Evolutionary conservation across 35 echinoderm and acorn worm species (phyloP).

Genomic region (Amphiura filiformis): DNA sequence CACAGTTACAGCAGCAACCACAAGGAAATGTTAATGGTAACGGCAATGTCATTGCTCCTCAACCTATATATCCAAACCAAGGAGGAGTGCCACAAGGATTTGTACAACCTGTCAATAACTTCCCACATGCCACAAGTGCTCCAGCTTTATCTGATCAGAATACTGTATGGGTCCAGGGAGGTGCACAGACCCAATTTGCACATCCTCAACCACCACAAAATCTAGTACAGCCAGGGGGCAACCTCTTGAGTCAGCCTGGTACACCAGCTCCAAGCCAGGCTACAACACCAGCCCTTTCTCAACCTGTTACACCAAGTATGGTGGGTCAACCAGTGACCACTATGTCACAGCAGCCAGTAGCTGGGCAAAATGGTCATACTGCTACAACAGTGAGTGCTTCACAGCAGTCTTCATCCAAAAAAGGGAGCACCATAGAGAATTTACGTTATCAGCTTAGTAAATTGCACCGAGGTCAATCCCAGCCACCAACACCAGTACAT

Average conservation of each 20-base stretch:
- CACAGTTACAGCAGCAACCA: background rate
- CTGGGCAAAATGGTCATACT: constrained; percentile 1
- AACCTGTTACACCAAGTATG: constrained; percentile 8
- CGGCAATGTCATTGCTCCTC: background rate
- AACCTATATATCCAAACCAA: background rate
- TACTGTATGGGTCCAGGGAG: background rate
- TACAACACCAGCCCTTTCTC: constrained; percentile 11
- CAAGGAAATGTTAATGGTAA: background rate
- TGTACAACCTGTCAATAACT: background rate
- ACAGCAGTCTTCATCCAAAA: background rate
- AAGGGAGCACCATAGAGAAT: background rate
- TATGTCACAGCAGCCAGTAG: constrained; percentile 16
- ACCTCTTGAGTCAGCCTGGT: background rate
- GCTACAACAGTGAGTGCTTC: background rate
- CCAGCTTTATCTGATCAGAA: background rate
- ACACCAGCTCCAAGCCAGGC: background rate
- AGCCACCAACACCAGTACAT: constrained; percentile 37
- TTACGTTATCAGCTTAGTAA: constrained; percentile 34
- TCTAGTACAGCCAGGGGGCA: background rate
- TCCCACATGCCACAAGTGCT: background rate
- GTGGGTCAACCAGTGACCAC: constrained; percentile 5
- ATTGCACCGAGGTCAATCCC: constrained; percentile 28
- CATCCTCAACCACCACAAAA: background rate
- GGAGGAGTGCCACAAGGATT: background rate
- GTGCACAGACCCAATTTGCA: background rate